Conservation (phyloP, 2,113 vertebrate species). For the Symphodus melops region DNA sequence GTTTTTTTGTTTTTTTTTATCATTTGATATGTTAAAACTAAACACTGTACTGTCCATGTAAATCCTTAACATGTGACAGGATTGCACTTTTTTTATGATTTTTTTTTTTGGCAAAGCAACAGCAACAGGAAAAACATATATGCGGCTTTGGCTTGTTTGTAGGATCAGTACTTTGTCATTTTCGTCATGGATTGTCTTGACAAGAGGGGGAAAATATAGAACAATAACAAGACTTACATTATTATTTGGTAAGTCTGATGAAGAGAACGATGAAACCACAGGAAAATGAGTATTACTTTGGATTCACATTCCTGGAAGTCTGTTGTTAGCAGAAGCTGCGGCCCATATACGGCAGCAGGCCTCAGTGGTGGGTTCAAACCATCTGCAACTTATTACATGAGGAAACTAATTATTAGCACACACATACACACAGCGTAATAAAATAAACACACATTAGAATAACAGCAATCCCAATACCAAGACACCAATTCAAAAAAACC, state of each 20-base stretch:
- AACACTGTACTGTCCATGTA: too few species aligned
- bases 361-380: not conserved
- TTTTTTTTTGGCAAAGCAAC: too few species aligned
- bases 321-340: conserved; percentile 24
- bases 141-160: not conserved
- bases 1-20: too few species aligned
- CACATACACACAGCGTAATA: conserved; percentile 7
- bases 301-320: conserved; percentile 46
- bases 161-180: not conserved
- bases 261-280: not conserved
- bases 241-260: not conserved
- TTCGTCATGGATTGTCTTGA: too few species aligned
- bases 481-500: not conserved
- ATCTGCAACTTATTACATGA: conserved; percentile 54
- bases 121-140: not conserved
- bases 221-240: not conserved
- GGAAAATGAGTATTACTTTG: conserved; percentile 17
- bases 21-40: too few species aligned
- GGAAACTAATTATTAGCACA: conserved; percentile 31
- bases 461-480: conserved; percentile 19
- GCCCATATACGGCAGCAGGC: conserved; percentile 18
- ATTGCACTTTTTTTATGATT: too few species aligned
- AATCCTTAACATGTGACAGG: too few species aligned
- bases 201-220: not conserved
- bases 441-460: conserved; percentile 34